These are phyloP conservation scores for Heliornis fulica DNA, from an alignment of 2,113 vertebrate species.

Conservation along the genomic window DNA sequence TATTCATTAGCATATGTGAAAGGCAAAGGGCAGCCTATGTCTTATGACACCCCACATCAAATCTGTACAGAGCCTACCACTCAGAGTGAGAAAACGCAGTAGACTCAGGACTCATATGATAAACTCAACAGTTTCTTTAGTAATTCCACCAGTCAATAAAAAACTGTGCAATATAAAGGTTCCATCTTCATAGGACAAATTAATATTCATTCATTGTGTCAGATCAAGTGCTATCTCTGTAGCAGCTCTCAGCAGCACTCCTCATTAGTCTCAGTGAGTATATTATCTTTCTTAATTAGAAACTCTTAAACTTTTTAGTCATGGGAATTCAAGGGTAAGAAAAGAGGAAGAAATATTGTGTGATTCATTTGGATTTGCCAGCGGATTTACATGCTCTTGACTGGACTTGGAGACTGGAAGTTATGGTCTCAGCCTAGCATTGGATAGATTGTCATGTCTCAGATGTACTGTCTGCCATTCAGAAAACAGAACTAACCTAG, in stretches of 20 bases:
- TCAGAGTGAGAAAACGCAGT: neutral
- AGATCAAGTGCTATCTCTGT: neutral
- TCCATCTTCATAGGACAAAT: neutral
- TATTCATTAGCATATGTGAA: neutral
- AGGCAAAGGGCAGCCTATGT: neutral
- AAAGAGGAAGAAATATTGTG: neutral
- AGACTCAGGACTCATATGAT: neutral
- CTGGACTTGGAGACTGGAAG: neutral
- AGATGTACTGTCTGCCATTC: neutral
- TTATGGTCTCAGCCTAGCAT: neutral
- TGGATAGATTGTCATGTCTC: neutral
- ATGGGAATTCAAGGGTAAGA: neutral
- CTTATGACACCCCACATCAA: accelerated
- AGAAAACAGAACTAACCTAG: neutral
- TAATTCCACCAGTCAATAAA: neutral
- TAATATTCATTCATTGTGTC: neutral
- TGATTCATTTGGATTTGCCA: slow-evolving; percentile 6
- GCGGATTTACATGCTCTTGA: neutral
- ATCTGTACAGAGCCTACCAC: neutral
- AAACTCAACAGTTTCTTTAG: neutral
- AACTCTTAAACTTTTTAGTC: slow-evolving; percentile 10
- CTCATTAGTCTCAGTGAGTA: slow-evolving; percentile 21
- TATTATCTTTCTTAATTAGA: slow-evolving; percentile 55
- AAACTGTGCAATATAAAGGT: neutral
- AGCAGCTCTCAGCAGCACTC: neutral